Base-by-base conservation (phyloP, 2,888 invertebrate species). In the Morpho deidamia region DNA sequence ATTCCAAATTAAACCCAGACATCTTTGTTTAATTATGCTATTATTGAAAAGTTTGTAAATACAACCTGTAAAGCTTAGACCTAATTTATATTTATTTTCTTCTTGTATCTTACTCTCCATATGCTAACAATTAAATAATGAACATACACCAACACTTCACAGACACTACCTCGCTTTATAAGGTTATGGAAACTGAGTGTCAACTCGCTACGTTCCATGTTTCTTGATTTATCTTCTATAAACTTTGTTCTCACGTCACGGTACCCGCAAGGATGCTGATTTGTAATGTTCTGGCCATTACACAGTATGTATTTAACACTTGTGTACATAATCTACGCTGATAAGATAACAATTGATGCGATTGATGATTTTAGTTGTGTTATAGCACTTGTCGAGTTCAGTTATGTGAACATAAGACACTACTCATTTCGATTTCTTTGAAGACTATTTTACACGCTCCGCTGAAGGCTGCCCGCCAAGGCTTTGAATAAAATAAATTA, bases 121-220 rank as follows among this genome's bases (percentile, higher is more conserved):
- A 42, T 33, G 40, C 39, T 46, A 42, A 32, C 11, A 44, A 61
- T 45, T 60, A 49, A 11, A 50, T 41, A 53, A n/a, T 48, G 14
- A 48, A 55, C 62, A 65, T 52, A 52, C 54, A 62, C 57, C 57
- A 60, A 48, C 67, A 70, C 68, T 59, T 62, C 59, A 72, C 61
- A 72, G 39, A 47, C 50, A 50, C 63, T 66, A 88, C 89, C 89
- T 89, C 89, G 72, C 64, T 84, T 88, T 66, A 89, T 89, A 68
- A 89, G 80, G 74, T 89, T 89, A 67, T 89, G 88, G 62, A 85
- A 86, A 74, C 89, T 89, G 67, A 89, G 78, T 61, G 87, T 85
- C 61, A 89, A 73, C 67, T 87, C 87, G 67, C 78, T 81, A 14
- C 77, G 77, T 76, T 83, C 88, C 88, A 87, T 88, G 77, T 74